phyloP scores from a whole-genome alignment of 2,113 vertebrate species.

The Cygnus atratus region DNA sequence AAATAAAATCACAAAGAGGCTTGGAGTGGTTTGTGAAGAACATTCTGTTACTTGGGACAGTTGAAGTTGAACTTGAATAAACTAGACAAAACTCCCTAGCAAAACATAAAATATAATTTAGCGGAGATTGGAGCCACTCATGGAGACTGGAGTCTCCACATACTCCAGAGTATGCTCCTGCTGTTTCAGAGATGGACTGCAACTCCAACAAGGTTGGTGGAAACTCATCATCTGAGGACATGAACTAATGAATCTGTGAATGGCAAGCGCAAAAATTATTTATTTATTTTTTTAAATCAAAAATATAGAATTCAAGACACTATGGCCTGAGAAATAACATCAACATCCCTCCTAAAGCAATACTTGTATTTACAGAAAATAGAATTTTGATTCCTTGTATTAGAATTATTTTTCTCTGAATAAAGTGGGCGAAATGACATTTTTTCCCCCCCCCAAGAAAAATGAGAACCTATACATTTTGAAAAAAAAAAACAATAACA shows the following conservation, averaged over 20 bases:
- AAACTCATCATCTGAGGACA: background rate
- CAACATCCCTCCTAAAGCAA: background rate
- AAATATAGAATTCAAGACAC: background rate
- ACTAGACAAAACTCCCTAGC: background rate
- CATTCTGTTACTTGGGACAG: background rate
- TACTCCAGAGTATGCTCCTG: background rate
- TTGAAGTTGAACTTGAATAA: background rate
- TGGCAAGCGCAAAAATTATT: background rate
- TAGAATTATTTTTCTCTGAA: background rate
- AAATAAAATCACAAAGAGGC: background rate
- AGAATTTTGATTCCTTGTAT: background rate
- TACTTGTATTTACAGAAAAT: background rate
- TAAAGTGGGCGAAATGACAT: background rate
- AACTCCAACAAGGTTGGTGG: background rate
- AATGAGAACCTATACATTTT: background rate
- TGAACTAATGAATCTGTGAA: background rate
- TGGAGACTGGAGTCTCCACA: background rate
- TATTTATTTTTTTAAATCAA: background rate
- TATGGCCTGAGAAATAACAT: background rate
- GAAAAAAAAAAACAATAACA: background rate
- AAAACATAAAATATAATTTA: background rate
- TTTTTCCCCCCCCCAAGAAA: background rate
- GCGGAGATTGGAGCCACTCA: background rate
- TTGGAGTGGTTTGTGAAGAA: background rate
- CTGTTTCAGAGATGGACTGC: background rate